Evolutionary conservation across 2,113 vertebrate genomes (phyloP).

Genomic region (Rhodinocichla rosea): DNA sequence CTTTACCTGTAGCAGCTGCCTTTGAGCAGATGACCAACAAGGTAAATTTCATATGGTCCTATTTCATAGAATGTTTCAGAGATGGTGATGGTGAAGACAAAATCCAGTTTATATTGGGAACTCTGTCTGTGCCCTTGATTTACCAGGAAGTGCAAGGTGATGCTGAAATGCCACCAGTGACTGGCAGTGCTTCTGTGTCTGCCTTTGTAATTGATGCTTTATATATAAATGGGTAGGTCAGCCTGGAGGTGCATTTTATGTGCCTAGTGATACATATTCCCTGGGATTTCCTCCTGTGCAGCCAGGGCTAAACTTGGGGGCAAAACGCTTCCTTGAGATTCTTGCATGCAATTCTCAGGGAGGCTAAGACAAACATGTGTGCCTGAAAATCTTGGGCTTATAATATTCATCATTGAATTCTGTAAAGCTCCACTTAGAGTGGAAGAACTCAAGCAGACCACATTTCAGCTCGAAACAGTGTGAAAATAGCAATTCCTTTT

Average conservation of each 20-base stretch:
- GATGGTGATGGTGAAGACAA: neutral
- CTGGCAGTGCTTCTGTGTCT: neutral
- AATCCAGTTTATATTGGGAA: neutral
- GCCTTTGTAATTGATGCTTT: neutral
- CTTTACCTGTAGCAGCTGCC: neutral
- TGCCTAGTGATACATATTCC: neutral
- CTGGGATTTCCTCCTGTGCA: neutral
- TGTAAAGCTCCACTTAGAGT: neutral
- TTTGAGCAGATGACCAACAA: neutral
- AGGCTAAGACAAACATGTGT: neutral
- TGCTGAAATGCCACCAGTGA: neutral
- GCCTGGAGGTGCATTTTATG: neutral
- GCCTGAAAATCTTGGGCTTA: neutral
- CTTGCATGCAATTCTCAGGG: neutral
- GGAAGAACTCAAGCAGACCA: neutral
- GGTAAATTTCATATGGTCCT: neutral
- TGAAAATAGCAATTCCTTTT: constrained; percentile 8
- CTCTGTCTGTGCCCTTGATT: rapidly evolving
- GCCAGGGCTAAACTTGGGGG: neutral
- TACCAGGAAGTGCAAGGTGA: neutral
- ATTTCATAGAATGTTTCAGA: neutral
- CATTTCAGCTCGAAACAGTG: neutral
- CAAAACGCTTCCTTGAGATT: neutral
- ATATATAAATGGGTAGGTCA: neutral
- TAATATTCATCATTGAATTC: neutral